Evolutionary conservation across 1,140 invertebrate species (phyloP), one percentile per base, ranked within the genome.

Genomic region (Planococcus citri): DNA sequence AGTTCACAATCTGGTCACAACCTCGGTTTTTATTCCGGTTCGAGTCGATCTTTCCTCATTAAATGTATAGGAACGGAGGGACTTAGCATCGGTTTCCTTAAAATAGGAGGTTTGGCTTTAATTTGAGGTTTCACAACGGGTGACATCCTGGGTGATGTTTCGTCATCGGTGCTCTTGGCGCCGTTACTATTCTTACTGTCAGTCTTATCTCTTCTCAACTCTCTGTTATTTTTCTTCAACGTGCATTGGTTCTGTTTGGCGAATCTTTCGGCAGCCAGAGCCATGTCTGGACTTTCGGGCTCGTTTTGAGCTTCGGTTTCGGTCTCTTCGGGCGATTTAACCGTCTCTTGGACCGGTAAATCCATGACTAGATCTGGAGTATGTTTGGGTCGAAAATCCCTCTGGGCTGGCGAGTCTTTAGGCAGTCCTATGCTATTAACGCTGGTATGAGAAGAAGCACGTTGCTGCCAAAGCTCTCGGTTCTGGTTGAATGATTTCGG

Each of bases 281-380:
- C 85, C 83, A 87, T 85, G 70, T 88, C 86, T 0, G 85, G 85
- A 27, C 84, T 86, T 38, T 87, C 85, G 0, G 83, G 82, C 1
- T 82, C 82, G 60, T 6, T 61, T 41, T 14, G 71, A 60, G 67
- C 71, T 73, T 68, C 72, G 71, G 57, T 57, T 0, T 33, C 38
- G 1, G 69, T 64, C 22, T 24, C 38, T 1, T 27, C 64, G 27
- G 61, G 6, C 37, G 51, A 57, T 21, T 72, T 71, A 1, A 73
- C 73, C 3, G 22, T 12, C 17, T 64, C 60, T 27, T 24, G 60
- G 1, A 86, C 74, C 9, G 91, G 91, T 64, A 94, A 79, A 78
- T 93, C 91, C 83, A 93, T 88, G 27, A 95, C 91, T n/a, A 95
- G 79, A 78, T 95, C 92, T 0, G 91, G 92, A 1, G 91, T 88